Conservation (phyloP, 1,140 invertebrate species). For the Brachionus sp. region DNA sequence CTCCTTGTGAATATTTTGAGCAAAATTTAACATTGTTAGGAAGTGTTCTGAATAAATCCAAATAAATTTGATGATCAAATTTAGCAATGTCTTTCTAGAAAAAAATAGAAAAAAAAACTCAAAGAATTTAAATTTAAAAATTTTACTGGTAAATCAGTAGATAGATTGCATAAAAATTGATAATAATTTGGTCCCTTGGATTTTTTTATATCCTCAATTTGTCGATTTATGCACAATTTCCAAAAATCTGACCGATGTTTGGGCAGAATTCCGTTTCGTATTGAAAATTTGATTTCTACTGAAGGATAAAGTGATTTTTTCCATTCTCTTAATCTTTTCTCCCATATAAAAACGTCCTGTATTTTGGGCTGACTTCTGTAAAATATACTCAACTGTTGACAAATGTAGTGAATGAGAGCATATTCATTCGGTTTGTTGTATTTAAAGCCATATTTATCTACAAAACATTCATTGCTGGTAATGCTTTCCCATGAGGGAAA, state of each 20-base stretch:
- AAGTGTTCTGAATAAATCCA: constrained; percentile 63
- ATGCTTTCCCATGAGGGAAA: constrained; percentile 63
- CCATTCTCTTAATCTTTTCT: constrained; percentile 50
- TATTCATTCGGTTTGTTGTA: constrained; percentile 58
- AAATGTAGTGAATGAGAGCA: constrained; percentile 62
- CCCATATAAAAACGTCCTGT: constrained; percentile 53
- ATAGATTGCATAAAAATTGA: constrained; percentile 59
- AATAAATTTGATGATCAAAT: constrained; percentile 62
- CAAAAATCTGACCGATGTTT: constrained; percentile 60
- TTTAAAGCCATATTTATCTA: constrained; percentile 63
- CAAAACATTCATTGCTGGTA: constrained; percentile 57
- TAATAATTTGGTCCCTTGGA: constrained; percentile 62
- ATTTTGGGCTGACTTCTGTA: constrained; percentile 55
- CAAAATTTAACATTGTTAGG: constrained; percentile 62
- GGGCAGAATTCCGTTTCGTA: constrained; percentile 61
- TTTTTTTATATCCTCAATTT: constrained; percentile 58
- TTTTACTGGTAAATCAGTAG: constrained; percentile 59
- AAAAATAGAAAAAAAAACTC: constrained; percentile 51
- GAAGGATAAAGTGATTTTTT: neutral
- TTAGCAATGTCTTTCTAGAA: constrained; percentile 50
- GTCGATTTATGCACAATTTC: constrained; percentile 59
- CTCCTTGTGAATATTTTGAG: constrained; percentile 59
- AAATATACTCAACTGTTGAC: constrained; percentile 61
- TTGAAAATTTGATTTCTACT: constrained; percentile 59
- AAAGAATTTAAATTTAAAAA: neutral